Evolutionary conservation across 2,888 invertebrate genomes (phyloP), one percentile per base, ranked within the genome.

Genomic region (Euplagia quadripunctaria): DNA sequence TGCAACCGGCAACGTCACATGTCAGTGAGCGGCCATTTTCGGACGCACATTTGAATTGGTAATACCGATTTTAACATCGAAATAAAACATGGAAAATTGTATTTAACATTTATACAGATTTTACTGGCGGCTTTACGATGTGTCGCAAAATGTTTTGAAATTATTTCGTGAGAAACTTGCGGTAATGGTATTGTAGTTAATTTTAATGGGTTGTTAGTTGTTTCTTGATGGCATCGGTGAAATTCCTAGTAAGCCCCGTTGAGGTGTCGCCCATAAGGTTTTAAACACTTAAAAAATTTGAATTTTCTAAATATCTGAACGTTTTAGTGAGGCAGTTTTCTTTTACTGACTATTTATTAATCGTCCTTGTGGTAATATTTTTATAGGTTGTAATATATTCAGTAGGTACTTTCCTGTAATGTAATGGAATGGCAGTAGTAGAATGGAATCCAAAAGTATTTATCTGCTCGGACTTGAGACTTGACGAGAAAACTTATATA

Each of bases 11-110:
- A 67, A 65, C 75, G 72, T 81, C 82, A 75, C 76, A 76, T 74
- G 80, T 82, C 83, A 79, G 76, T 78, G 71, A 77, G 84, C 82
- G 80, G 85, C 83, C 84, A 85, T 85, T 85, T 85, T 85, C 68
- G 73, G 70, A 68, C 75, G 76, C 76, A 68, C 75, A 84, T 84
- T 80, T 84, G 76, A 79, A 82, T 79, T 84, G 75, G 68, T 78
- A 84, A 80, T 82, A 64, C 68, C 63, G 65, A 75, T 76, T 82
- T 84, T 83, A 83, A 83, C 82, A 74, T 78, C 70, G 70, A 74
- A 77, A 77, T 77, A 72, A 79, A 84, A 80, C 66, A 68, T 69
- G 74, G 73, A 70, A 68, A 31, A 74, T 73, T 76, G 71, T 79
- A 65, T 74, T 74, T 68, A 58, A 71, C 70, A 58, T 81, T 81